These are phyloP conservation scores for Petromus typicus DNA, from an alignment of 2,113 vertebrate genomes.

Conservation along the genomic window DNA sequence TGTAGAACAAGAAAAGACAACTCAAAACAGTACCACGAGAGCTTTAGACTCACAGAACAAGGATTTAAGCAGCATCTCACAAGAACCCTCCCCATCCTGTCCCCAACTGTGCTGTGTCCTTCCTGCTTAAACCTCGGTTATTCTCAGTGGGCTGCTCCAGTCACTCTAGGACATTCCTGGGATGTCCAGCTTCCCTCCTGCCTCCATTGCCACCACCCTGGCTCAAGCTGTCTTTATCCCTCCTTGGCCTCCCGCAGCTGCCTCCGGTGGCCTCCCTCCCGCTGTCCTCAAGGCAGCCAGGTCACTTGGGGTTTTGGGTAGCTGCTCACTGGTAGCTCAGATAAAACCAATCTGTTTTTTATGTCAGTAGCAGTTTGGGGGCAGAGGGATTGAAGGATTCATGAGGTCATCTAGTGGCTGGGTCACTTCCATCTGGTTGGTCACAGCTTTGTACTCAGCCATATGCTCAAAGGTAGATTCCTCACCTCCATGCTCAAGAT, in stretches of 20 bases:
- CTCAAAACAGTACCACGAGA: background rate
- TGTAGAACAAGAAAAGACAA: background rate
- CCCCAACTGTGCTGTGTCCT: background rate
- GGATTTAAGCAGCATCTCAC: background rate
- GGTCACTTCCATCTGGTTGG: background rate
- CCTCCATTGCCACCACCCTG: background rate
- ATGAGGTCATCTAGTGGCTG: background rate
- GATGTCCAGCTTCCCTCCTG: background rate
- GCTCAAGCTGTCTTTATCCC: background rate
- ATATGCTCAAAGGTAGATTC: background rate
- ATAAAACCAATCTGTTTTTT: background rate
- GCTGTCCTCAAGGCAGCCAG: background rate
- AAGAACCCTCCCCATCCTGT: background rate
- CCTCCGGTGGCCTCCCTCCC: background rate
- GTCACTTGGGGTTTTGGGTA: background rate
- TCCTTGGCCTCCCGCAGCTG: background rate
- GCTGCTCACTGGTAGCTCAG: background rate
- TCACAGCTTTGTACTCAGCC: background rate
- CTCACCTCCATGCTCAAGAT: background rate
- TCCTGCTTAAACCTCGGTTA: background rate
- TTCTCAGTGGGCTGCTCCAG: background rate
- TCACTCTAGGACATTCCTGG: background rate
- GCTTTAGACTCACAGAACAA: background rate
- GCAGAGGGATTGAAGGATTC: background rate
- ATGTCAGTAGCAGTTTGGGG: background rate